Evolutionary conservation across 2,888 invertebrate genomes (phyloP), one percentile per base, ranked within the genome.

Genomic region (Bhutanitis thaidina): DNA sequence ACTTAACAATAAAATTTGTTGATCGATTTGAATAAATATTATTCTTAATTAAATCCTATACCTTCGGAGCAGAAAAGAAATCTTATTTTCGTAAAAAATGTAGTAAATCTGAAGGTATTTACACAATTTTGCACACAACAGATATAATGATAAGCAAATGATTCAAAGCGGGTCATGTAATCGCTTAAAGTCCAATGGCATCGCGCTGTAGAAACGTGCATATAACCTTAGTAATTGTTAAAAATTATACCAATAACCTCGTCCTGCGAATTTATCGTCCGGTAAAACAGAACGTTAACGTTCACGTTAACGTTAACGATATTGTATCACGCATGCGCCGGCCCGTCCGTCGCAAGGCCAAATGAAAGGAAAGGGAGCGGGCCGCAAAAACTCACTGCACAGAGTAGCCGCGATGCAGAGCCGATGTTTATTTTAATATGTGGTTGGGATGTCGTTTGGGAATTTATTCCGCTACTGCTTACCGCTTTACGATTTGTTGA

Each of bases 281-380:
- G 46, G 46, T 36, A 39, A 15, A 12, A 36, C 37, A 41, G 32
- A 43, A 50, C 39, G 44, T 30, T 32, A 50, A 39, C 34, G 43
- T 43, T 49, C 43, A 38, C 32, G 44, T 44, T 50, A 29, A 48
- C 25, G 37, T 38, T 43, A 46, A 46, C 36, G 52, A 58, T 58
- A 55, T 46, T 57, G 55, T 61, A 56, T 41, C 55, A 53, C 57
- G 65, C 61, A 58, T 58, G 56, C 60, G 57, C 52, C 49, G 52
- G 56, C 25, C 52, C 59, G 59, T 58, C 60, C 56, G 55, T 56
- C 52, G 59, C 85, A 85, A 88, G 88, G 88, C 75, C 79, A 67
- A 71, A 80, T 69, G 87, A 88, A 88, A 87, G 87, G 88, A 81
- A 85, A 83, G 78, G 73, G 78, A 74, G 62, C 65, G 67, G 57